A percentile compares a stretch with the other conserved stretches of the same genome.
phyloP scores from a whole-genome alignment of 2,113 vertebrate species.

The Colius striatus region DNA sequence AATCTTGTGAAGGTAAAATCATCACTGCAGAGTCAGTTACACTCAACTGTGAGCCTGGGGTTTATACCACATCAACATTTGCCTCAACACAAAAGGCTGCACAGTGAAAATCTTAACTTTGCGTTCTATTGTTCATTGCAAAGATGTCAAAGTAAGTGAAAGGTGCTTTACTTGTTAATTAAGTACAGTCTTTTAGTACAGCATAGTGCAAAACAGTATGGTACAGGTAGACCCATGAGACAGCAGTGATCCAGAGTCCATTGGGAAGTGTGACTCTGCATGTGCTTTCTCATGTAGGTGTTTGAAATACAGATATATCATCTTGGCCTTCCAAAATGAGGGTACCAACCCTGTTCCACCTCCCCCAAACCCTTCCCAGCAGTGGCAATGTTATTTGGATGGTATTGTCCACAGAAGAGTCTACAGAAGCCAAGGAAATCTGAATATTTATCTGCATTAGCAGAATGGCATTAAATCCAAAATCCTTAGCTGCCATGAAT shows the following conservation, averaged over 20 bases:
- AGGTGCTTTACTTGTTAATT: background rate
- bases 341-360: background rate
- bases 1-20: background rate
- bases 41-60: background rate
- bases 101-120: background rate
- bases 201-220: no score
- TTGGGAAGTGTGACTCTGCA: background rate
- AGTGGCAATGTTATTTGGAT: background rate
- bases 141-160: background rate
- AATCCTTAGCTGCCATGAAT: slow-evolving; percentile 19
- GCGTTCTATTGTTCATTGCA: background rate
- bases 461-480: background rate
- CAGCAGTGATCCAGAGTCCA: background rate
- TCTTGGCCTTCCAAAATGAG: background rate
- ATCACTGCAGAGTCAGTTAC: accelerated
- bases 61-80: background rate
- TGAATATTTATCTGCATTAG: slow-evolving; percentile 31
- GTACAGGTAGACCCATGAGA: background rate
- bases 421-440: slow-evolving; percentile 1
- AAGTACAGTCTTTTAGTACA: background rate
- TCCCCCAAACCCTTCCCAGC: background rate
- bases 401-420: no score
- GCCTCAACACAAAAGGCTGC: background rate
- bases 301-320: background rate
- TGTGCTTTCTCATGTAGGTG: background rate